Base-by-base conservation (phyloP, 2,113 vertebrate species). In the Hydropotes inermis region DNA sequence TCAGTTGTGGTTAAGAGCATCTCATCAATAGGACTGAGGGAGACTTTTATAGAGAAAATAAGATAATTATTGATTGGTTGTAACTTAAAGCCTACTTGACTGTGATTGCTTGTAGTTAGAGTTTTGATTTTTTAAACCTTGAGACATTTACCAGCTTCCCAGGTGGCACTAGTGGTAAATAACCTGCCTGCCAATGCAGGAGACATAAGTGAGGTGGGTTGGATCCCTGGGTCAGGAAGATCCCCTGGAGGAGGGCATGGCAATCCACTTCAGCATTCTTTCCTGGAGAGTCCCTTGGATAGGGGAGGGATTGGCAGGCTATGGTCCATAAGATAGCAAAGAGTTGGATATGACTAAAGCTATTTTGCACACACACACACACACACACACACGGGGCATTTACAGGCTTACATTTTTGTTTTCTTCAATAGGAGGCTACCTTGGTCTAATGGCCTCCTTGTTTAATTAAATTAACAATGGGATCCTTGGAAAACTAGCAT, bases 331-430 rank as follows among this genome's bases (percentile, higher is more conserved):
- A 19, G 1, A 74, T 13, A 39, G 67, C 67, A 39, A 25, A 74
- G 5, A 74, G 10, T 23, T 25, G n/a, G n/a, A 23, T 39, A 25
- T 1, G 10, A 74, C 67, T 74, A 74, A 74, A 39, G 67, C n/a
- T 39, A 39, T 11, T 70, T 70, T 70, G n/a, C n/a, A 39, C 0
- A 0, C 10, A 47, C 0, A 1, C 10, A 47, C 10, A 23, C 19
- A 39, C 67, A 74, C n/a, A n/a, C n/a, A n/a, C n/a, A n/a, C n/a
- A n/a, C 0, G 1, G 67, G n/a, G 45, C 55, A 47, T 79, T 25
- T 33, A 79, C 9, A 43, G 83, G 45, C 70, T 14, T 45, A 60
- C 33, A 52, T 23, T 25, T 60, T 39, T 55, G 12, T 50, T 87
- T 43, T 19, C 27, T 85, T 47, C 16, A 1, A 6, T 12, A 60